Evolutionary conservation across 2,888 invertebrate genomes (phyloP), one percentile per base, ranked within the genome.

Genomic region (Dicyrtoma fusca): DNA sequence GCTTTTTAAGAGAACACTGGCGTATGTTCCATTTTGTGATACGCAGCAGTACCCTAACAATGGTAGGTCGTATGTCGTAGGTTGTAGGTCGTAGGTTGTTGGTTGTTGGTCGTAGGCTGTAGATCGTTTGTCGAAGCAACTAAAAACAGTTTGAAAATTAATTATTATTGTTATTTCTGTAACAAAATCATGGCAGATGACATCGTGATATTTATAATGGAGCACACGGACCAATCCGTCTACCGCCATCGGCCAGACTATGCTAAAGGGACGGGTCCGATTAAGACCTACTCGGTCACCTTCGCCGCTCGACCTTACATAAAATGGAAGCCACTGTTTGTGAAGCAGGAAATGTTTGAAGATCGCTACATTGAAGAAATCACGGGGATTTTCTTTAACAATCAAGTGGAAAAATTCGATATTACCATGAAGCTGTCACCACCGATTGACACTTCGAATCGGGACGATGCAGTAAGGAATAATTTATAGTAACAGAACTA

Each of bases 381-480:
- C 10, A 62, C 72, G 17, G 76, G 76, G 0, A 74, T 77, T 11
- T 70, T 77, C 61, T 78, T 70, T 47, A 78, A 78, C 62, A 72
- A 73, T 49, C 78, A 78, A 26, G 23, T 57, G 3, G 23, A 65
- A 13, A 73, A 72, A 23, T 77, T 78, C 51, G 78, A 78, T 23
- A 68, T 78, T 4, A 77, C 77, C n/a, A 17, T 76, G 21, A 66
- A 74, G 53, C 19, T 76, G 19, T 59, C 61, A 0, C 61, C 69
- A 8, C 66, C 66, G 13, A 14, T 51, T n/a, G 34, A 65, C 26
- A 14, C 51, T 1, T 17, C 49, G 1, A 49, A 65, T 17, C 42
- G 62, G 2, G 26, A 42, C 8, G 62, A 62, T 21, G 5, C 26
- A n/a, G 62, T 62, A 62, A 17, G n/a, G n/a, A n/a, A n/a, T n/a